A percentile compares a stretch with the other conserved stretches of the same genome.
phyloP scores from a whole-genome alignment of 2,113 vertebrate species.

The Chaetodon auriga region DNA sequence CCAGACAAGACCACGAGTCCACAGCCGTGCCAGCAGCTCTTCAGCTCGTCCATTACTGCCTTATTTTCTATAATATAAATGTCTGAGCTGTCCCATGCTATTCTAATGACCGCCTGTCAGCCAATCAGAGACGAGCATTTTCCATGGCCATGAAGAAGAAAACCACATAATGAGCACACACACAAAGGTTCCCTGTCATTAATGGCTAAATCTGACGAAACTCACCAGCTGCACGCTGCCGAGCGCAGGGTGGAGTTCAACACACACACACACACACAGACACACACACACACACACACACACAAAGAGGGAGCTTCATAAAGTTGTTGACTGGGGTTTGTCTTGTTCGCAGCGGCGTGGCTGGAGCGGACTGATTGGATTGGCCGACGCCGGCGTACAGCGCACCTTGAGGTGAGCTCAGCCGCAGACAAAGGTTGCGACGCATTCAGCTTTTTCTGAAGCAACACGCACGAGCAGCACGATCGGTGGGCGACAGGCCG shows the following conservation, averaged over 20 bases:
- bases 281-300: constrained; percentile 8
- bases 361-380: constrained; percentile 10
- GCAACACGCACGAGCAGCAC: neutral
- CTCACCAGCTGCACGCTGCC: constrained; percentile 16
- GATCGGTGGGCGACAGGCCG: neutral
- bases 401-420: neutral
- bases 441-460: neutral
- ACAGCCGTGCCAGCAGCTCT: too few species aligned
- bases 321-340: neutral
- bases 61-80: accelerated
- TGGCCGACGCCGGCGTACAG: neutral
- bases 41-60: too few species aligned
- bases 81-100: neutral
- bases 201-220: constrained; percentile 33
- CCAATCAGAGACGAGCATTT: constrained; percentile 23
- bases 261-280: constrained; percentile 17
- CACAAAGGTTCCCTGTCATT: constrained; percentile 38
- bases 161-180: constrained; percentile 37
- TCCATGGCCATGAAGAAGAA: neutral
- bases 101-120: neutral
- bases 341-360: neutral
- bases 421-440: neutral
- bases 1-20: too few species aligned
- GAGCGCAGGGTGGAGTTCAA: constrained; percentile 54
- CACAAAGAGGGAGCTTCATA: neutral